Evolutionary conservation across 2,888 invertebrate genomes (phyloP).

Genomic region (Oscheius myriophilus): DNA sequence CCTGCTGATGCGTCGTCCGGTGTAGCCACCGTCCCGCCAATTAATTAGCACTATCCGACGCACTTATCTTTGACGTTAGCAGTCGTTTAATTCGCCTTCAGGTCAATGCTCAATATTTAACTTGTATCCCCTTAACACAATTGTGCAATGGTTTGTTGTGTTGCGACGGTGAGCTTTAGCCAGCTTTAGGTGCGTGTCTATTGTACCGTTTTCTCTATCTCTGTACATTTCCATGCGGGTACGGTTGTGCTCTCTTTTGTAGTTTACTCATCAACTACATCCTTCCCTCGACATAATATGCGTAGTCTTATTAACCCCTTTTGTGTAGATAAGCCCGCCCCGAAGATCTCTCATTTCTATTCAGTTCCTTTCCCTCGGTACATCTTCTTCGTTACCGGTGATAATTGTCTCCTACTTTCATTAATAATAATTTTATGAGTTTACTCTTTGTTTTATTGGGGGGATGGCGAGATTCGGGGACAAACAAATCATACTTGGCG

Average conservation of each 20-base stretch:
- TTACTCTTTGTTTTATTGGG: too few relatives aligned
- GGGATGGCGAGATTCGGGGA: too few relatives aligned
- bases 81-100: slow-evolving; percentile 14
- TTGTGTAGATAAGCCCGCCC: too few relatives aligned
- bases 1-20: slow-evolving; percentile 20
- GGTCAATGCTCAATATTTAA: slow-evolving; percentile 31
- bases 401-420: too few relatives aligned
- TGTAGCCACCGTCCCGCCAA: slow-evolving; percentile 3
- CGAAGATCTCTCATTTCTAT: too few relatives aligned
- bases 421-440: too few relatives aligned
- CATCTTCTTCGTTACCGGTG: too few relatives aligned
- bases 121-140: slow-evolving; percentile 15
- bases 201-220: slow-evolving; percentile 10
- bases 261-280: neutral
- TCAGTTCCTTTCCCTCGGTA: too few relatives aligned
- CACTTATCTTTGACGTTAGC: slow-evolving; percentile 3
- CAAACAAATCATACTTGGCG: too few relatives aligned
- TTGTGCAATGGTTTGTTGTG: slow-evolving; percentile 12
- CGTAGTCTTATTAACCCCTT: too few relatives aligned
- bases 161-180: slow-evolving; percentile 25
- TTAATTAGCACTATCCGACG: neutral
- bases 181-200: slow-evolving; percentile 11
- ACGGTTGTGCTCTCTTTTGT: neutral
- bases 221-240: slow-evolving; percentile 22
- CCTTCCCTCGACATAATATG: neutral